Conservation (phyloP, 2,888 invertebrate species). For the Tenthredo mesomela region DNA sequence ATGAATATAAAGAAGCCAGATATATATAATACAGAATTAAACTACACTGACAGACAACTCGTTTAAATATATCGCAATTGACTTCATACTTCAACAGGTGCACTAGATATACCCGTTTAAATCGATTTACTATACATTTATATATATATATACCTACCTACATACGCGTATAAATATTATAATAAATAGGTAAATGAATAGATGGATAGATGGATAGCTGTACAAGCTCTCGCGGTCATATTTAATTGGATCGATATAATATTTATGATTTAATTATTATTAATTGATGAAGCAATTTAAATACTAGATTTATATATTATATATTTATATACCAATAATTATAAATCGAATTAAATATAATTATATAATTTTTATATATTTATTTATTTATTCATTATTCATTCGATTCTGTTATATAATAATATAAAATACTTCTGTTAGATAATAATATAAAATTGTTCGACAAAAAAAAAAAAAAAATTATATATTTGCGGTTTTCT, state of each 20-base stretch:
- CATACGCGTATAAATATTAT: no score
- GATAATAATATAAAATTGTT: no score
- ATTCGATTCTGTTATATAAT: no score
- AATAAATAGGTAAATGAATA: neutral
- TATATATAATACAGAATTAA: neutral
- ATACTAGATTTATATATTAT: conserved; percentile 6
- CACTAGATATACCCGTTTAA: neutral
- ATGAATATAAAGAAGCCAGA: neutral
- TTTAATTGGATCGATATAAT: conserved; percentile 32
- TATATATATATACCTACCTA: no score
- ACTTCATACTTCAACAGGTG: conserved; percentile 6
- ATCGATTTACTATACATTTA: neutral
- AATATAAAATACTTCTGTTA: no score
- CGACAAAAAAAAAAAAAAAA: no score
- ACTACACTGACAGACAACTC: conserved; percentile 20
- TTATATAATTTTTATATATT: no score
- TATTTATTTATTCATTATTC: no score
- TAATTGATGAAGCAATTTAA: conserved; percentile 15
- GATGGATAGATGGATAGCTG: neutral
- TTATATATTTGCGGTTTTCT: no score
- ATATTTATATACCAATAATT: no score
- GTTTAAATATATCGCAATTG: neutral
- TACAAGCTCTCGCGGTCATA: neutral
- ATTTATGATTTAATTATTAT: conserved; percentile 30
- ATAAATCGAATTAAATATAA: no score